Percentiles rank a stretch among this genome's conserved stretches.
These are phyloP conservation scores for Rhinophrynus dorsalis DNA, from an alignment of 2,797 vertebrate genomes.

Conservation along the genomic window DNA sequence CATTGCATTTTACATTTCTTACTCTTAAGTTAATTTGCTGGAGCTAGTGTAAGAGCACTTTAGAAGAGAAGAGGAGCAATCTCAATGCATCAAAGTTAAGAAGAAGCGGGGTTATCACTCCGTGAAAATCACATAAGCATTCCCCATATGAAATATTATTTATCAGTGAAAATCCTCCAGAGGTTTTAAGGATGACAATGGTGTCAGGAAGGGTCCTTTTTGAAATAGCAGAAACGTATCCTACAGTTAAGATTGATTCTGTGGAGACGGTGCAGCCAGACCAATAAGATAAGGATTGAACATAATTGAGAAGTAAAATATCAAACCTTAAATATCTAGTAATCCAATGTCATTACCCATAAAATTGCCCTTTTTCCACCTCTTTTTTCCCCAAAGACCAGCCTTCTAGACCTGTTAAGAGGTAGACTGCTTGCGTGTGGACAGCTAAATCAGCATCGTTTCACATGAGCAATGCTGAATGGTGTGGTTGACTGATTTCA, in stretches of 20 bases:
- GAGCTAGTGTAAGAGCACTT: conserved; percentile 73
- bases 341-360: conserved; percentile 96
- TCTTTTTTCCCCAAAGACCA: conserved; percentile 81
- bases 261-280: conserved; percentile 65
- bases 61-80: conserved; percentile 67
- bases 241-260: conserved; percentile 77
- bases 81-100: conserved; percentile 74
- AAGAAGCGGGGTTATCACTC: conserved; percentile 63
- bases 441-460: conserved; percentile 94
- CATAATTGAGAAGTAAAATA: conserved; percentile 91
- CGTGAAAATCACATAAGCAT: conserved; percentile 79
- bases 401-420: conserved; percentile 71
- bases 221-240: conserved; percentile 67
- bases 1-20: conserved; percentile 67
- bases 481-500: conserved; percentile 94
- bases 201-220: conserved; percentile 69
- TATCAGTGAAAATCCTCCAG: conserved; percentile 75
- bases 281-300: conserved; percentile 69
- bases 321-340: conserved; percentile 89
- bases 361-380: conserved; percentile 89
- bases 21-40: conserved; percentile 75
- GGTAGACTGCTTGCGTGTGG: conserved; percentile 76
- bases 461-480: conserved; percentile 79
- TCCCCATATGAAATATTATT: conserved; percentile 78
- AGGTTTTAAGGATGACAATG: conserved; percentile 75